Base-by-base conservation (phyloP, 2,888 invertebrate species). In the Atrina japonica region DNA sequence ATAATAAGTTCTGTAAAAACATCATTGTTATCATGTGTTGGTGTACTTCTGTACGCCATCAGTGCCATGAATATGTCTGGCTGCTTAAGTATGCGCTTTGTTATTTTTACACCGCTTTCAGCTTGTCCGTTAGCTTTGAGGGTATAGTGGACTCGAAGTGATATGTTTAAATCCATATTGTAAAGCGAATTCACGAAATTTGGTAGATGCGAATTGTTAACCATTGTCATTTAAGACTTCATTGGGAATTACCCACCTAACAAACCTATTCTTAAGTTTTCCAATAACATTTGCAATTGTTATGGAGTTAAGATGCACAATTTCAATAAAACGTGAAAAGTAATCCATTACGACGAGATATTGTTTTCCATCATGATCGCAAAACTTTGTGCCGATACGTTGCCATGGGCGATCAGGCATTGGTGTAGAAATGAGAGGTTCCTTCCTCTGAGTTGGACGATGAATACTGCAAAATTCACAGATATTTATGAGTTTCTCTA, bases 271-370 rank as follows among this genome's bases (percentile, higher is more conserved):
- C 27, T 61, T 61, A 11, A 61, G 11, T 9, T 50, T 27, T 6
- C 25, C 43, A 6, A 61, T 61, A 7, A 61, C 60, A 16, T 47
- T 47, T 6, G 27, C 61, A 35, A 47, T 61, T 11, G 27, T 49
- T 18, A 50, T 21, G n/a, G 41, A 49, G 47, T 45, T 35, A 14
- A 61, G 45, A 7, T 47, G 9, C 18, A 21, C 27, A 3, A 61
- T 18, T 50, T 61, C 61, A 23, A 49, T 7, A 27, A 25, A 60
- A 11, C 40, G 30, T 3, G 60, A 60, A n/a, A 25, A 60, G 27
- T 60, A 60, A 29, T 60, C 60, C 25, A 47, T 43, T 7, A 47
- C n/a, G 9, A 60, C 21, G 2, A 60, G 16, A 60, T 60, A 47
- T 27, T 45, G 47, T 30, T 47, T 45, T 6, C 40, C 45, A 9